Conservation (phyloP, 2,113 vertebrate species). For the Cottus gobio region DNA sequence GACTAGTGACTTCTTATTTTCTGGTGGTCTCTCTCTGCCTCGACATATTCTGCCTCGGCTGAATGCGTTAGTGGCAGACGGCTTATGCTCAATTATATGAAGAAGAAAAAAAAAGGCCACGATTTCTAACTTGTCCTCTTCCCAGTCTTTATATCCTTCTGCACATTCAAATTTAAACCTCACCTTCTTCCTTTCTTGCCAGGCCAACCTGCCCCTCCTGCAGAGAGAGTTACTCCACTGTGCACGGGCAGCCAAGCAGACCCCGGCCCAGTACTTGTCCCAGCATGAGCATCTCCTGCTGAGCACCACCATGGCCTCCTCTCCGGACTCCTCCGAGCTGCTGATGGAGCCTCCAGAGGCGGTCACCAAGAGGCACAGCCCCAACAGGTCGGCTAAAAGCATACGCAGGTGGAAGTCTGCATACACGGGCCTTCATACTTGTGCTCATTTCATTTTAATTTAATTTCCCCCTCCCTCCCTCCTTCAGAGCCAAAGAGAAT, state of each 20-base stretch:
- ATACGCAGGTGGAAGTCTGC: background rate
- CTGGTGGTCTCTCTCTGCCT: background rate
- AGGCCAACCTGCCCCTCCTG: constrained; percentile 97
- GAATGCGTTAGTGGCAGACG: background rate
- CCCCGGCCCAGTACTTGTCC: constrained; percentile 96
- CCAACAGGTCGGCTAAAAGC: constrained; percentile 85
- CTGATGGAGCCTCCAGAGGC: constrained; percentile 91
- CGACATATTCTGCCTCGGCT: no score
- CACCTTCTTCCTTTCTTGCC: background rate
- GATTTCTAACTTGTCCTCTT: background rate
- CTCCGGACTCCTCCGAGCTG: constrained; percentile 93
- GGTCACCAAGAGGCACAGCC: constrained; percentile 91
- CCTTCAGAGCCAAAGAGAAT: constrained; percentile 89
- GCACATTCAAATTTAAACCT: background rate
- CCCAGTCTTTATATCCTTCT: fast-evolving
- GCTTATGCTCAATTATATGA: background rate
- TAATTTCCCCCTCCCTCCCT: background rate
- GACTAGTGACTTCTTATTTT: background rate
- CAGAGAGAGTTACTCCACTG: constrained; percentile 97
- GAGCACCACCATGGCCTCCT: constrained; percentile 91
- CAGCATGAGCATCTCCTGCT: constrained; percentile 98
- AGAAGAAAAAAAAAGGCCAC: background rate
- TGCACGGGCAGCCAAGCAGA: constrained; percentile 97
- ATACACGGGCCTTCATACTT: background rate
- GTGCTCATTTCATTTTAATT: background rate